phyloP scores from a whole-genome alignment of 2,797 vertebrate genomes.

The Myotis daubentonii region DNA sequence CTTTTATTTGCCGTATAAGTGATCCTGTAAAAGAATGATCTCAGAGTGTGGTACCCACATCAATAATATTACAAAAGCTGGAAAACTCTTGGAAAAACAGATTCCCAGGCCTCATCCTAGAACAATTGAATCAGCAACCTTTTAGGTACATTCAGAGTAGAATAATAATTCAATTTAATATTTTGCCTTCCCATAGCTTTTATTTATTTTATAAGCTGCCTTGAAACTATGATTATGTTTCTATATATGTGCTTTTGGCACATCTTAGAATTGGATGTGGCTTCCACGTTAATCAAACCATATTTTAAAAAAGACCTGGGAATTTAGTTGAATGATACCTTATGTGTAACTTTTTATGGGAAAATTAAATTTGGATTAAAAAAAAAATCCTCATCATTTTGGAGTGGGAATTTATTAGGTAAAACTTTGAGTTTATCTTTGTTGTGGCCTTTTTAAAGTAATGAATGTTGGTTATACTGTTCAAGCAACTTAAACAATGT shows the following conservation, averaged over 20 bases:
- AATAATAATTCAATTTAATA: neutral
- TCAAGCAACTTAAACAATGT: neutral
- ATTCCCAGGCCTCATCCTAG: neutral
- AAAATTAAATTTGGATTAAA: neutral
- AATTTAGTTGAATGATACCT: neutral
- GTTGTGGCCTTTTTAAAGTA: neutral
- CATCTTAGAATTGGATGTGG: neutral
- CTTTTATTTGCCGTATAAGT: neutral
- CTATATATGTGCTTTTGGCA: neutral
- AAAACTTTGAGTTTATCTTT: neutral
- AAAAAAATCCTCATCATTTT: neutral
- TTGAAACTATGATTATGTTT: neutral
- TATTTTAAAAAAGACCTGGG: neutral
- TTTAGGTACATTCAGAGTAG: neutral
- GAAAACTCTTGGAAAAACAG: neutral
- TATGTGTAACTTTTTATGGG: neutral
- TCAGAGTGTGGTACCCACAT: neutral
- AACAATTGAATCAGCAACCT: neutral
- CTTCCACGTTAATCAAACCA: constrained; percentile 7
- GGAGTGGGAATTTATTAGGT: neutral
- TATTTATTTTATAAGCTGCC: constrained; percentile 37
- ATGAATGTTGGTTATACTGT: neutral
- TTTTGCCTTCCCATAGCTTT: constrained; percentile 3
- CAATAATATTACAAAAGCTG: neutral
- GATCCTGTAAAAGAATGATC: neutral